A percentile compares a stretch with the other conserved stretches of the same genome.
phyloP scores from a whole-genome alignment of 2,888 invertebrate species.

The Rotaria magnacalcarata region DNA sequence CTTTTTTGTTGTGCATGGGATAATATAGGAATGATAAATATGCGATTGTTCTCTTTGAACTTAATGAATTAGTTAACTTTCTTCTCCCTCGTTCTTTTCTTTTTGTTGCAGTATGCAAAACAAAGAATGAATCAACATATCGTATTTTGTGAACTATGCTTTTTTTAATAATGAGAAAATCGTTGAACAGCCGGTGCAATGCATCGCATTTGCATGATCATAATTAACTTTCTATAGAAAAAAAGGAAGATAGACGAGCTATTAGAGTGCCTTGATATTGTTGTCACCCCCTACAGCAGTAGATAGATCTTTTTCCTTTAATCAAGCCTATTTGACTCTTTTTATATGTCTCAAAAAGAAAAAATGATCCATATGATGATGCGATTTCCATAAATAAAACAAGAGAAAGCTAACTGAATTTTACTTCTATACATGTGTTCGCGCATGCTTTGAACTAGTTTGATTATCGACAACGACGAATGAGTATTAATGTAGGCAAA shows the following conservation, averaged over 20 bases:
- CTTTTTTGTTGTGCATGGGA: not conserved
- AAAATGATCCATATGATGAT: not conserved
- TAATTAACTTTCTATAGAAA: constrained; percentile 23
- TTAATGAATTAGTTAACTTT: not conserved
- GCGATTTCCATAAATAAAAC: constrained; percentile 12
- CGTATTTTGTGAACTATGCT: not conserved
- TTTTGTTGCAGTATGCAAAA: not conserved
- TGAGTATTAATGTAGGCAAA: constrained; percentile 9
- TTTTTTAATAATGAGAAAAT: not conserved
- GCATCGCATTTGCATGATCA: not conserved
- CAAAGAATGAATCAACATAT: not conserved
- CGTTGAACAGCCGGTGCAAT: constrained; percentile 1
- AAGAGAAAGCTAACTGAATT: constrained; percentile 5
- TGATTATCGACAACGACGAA: constrained; percentile 1
- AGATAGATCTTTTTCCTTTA: not conserved
- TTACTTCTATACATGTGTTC: not conserved
- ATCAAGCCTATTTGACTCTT: constrained; percentile 13
- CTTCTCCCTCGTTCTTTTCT: not conserved
- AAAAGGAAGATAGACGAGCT: not conserved
- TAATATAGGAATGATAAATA: constrained; percentile 8
- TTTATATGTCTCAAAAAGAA: not conserved
- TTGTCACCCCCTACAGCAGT: not conserved
- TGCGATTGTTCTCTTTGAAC: no score
- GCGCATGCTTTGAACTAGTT: not conserved
- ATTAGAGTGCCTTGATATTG: not conserved